Conservation (phyloP, 2,888 invertebrate genomes). For the Criorhina ranunculi region DNA sequence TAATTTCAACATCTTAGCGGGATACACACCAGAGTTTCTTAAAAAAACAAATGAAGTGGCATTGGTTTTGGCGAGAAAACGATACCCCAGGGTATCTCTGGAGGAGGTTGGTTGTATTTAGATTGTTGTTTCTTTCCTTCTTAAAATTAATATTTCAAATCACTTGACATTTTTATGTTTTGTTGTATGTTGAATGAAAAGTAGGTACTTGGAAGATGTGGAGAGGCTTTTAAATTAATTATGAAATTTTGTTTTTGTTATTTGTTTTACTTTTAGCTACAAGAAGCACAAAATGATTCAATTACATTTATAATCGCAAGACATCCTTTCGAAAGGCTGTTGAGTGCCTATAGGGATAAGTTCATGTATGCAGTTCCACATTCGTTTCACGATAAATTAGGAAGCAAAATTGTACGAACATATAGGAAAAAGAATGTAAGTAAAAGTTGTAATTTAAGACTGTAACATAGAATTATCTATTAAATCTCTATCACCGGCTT, state of each 20-base stretch:
- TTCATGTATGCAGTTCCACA: conserved; percentile 93
- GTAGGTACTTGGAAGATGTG: neutral
- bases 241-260: conserved; percentile 25
- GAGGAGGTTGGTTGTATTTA: conserved; percentile 85
- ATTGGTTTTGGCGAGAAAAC: conserved; percentile 90
- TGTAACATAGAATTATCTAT: too few relatives aligned
- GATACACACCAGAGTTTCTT: conserved; percentile 91
- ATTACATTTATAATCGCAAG: conserved; percentile 92
- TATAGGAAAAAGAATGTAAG: conserved; percentile 86
- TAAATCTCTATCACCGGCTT: too few relatives aligned
- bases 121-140: neutral
- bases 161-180: conserved; percentile 47
- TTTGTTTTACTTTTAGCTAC: conserved; percentile 84
- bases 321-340: conserved; percentile 91
- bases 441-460: conserved; percentile 60
- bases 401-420: conserved; percentile 90
- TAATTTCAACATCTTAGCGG: conserved; percentile 94
- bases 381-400: conserved; percentile 92
- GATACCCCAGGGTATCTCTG: conserved; percentile 91
- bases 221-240: conserved; percentile 2
- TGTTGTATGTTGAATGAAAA: conserved; percentile 1
- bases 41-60: conserved; percentile 92
- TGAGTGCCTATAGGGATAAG: conserved; percentile 94
- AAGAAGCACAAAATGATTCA: conserved; percentile 90
- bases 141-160: conserved; percentile 34